Evolutionary conservation across 2,888 invertebrate species (phyloP).

Genomic region (Drosophila basisetae): DNA sequence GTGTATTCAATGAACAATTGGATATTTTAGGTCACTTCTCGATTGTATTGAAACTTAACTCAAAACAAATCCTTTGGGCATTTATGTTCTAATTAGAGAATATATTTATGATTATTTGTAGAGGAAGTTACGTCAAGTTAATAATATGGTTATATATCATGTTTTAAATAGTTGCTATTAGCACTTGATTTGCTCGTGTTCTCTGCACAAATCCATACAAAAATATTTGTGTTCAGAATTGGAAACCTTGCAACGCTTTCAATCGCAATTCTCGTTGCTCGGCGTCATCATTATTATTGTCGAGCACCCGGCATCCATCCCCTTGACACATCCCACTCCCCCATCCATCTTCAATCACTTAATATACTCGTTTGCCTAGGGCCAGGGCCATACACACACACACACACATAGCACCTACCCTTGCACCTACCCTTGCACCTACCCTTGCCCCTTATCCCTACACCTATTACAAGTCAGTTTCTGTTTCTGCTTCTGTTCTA

Average conservation of each 20-base stretch:
- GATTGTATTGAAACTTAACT: constrained; percentile 10
- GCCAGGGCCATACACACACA: constrained; percentile 41
- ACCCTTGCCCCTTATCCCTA: constrained; percentile 3
- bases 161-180: not conserved
- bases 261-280: constrained; percentile 19
- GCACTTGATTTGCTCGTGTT: not conserved
- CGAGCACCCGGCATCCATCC: constrained; percentile 2
- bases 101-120: not conserved
- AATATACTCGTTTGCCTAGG: constrained; percentile 60
- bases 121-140: not conserved
- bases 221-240: constrained; percentile 24
- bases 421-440: not conserved
- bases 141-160: too few relatives aligned
- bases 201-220: constrained; percentile 6
- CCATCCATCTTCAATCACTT: constrained; percentile 33
- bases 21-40: constrained; percentile 29
- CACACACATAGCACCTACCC: not conserved
- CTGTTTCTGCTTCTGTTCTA: constrained; percentile 18
- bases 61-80: constrained; percentile 6
- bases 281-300: constrained; percentile 36
- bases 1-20: constrained; percentile 56
- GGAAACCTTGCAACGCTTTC: constrained; percentile 27
- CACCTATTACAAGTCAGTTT: not conserved
- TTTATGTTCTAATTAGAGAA: constrained; percentile 15
- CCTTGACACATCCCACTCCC: not conserved